Conservation (phyloP, 2,888 invertebrate species). For the Lepidonotus clava region DNA sequence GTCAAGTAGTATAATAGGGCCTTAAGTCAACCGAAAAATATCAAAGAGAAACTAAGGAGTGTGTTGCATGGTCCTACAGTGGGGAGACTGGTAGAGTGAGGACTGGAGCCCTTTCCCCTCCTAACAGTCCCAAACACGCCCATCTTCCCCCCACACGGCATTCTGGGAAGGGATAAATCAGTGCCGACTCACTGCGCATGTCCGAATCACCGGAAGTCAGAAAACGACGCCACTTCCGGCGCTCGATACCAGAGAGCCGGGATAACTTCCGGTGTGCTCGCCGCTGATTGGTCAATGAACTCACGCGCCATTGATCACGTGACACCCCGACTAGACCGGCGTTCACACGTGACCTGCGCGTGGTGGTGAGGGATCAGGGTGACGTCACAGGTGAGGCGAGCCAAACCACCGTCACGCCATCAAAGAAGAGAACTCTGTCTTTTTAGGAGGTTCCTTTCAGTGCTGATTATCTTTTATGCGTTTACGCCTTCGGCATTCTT, state of each 20-base stretch:
- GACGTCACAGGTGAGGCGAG: neutral
- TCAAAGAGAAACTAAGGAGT: neutral
- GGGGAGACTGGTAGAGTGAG: neutral
- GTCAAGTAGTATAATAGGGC: neutral
- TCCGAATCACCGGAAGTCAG: neutral
- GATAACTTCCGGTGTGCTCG: neutral
- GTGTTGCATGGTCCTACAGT: neutral
- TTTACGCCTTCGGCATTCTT: neutral
- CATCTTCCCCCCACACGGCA: neutral
- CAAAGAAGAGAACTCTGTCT: neutral
- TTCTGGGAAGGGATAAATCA: neutral
- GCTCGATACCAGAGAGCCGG: neutral
- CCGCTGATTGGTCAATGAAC: slow-evolving; percentile 13
- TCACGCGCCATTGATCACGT: neutral
- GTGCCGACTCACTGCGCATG: neutral
- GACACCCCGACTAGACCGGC: neutral
- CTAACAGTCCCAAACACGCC: neutral
- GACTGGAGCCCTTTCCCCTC: neutral
- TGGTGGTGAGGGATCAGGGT: neutral
- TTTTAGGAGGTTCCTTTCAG: too few species aligned
- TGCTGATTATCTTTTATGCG: too few species aligned
- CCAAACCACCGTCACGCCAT: neutral
- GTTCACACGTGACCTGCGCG: neutral
- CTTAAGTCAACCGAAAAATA: neutral
- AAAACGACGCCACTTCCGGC: neutral